A percentile compares a stretch with the other conserved stretches of the same genome.
Conservation (phyloP, 2,797 vertebrate species). For the Paedocypris micromegethes region DNA sequence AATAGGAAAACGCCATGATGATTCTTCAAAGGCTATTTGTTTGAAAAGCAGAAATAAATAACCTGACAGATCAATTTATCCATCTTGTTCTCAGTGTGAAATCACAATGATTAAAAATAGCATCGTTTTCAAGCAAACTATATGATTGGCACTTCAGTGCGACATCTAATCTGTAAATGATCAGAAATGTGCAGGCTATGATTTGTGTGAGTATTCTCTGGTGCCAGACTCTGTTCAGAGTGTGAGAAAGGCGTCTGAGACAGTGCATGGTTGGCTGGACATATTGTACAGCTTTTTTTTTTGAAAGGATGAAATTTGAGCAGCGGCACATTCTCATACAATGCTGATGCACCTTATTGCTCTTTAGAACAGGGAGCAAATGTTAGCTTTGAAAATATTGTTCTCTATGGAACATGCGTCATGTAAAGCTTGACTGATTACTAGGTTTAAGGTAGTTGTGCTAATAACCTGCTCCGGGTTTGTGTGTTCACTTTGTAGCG, state of each 20-base stretch:
- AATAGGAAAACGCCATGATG: background rate
- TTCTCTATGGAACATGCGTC: too few relatives aligned
- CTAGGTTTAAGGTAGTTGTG: too few relatives aligned
- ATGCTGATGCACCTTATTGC: too few relatives aligned
- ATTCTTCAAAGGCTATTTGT: background rate
- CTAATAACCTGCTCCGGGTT: too few relatives aligned
- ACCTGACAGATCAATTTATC: conserved; percentile 26
- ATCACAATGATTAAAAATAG: conserved; percentile 15
- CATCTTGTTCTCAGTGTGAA: conserved; percentile 5
- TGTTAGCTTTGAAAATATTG: too few relatives aligned
- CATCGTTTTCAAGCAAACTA: background rate
- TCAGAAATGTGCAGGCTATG: background rate
- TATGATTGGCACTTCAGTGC: conserved; percentile 5
- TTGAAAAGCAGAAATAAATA: conserved; percentile 2
- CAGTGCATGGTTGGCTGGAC: conserved; percentile 19
- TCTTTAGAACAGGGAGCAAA: too few relatives aligned
- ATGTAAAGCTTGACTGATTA: too few relatives aligned
- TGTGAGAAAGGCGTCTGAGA: conserved; percentile 13
- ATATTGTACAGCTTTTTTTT: conserved; percentile 10
- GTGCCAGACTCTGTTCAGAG: conserved; percentile 4
- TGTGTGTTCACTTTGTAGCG: too few relatives aligned
- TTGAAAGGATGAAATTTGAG: too few relatives aligned
- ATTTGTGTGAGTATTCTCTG: background rate
- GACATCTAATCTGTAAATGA: background rate
- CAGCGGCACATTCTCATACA: too few relatives aligned